These are phyloP conservation scores for Andrena flavipes DNA, from an alignment of 2,888 invertebrate genomes.

Conservation along the genomic window DNA sequence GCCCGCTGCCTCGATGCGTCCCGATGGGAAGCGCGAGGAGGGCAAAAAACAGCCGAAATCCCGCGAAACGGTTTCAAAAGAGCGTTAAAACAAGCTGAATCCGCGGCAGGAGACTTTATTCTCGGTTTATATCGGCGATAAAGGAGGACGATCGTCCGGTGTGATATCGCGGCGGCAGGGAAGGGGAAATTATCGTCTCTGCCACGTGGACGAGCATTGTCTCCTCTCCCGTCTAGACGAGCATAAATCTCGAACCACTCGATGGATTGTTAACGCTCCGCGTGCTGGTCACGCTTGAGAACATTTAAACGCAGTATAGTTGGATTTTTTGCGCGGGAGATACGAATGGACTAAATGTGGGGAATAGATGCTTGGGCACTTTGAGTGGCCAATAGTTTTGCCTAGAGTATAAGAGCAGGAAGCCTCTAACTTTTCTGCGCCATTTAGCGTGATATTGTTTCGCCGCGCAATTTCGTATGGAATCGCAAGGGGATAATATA, in stretches of 20 bases:
- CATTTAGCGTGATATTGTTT: not conserved
- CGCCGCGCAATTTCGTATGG: not conserved
- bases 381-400: not conserved
- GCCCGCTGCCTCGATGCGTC: no score
- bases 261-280: constrained; percentile 33
- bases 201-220: constrained; percentile 45
- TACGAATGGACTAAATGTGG: not conserved
- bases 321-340: not conserved
- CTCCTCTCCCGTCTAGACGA: constrained; percentile 10
- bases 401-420: not conserved
- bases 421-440: not conserved
- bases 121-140: constrained; percentile 21
- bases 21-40: no score
- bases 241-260: constrained; percentile 23
- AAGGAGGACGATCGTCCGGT: constrained; percentile 3
- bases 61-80: not conserved
- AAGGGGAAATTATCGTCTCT: constrained; percentile 30
- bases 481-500: not conserved
- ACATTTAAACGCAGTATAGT: not conserved
- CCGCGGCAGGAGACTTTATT: not conserved
- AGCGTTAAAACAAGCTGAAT: not conserved
- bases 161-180: constrained; percentile 5
- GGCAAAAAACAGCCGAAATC: not conserved
- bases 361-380: not conserved
- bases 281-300: not conserved